Conservation (phyloP, 2,888 invertebrate species). For the Luffia ferchaultella region DNA sequence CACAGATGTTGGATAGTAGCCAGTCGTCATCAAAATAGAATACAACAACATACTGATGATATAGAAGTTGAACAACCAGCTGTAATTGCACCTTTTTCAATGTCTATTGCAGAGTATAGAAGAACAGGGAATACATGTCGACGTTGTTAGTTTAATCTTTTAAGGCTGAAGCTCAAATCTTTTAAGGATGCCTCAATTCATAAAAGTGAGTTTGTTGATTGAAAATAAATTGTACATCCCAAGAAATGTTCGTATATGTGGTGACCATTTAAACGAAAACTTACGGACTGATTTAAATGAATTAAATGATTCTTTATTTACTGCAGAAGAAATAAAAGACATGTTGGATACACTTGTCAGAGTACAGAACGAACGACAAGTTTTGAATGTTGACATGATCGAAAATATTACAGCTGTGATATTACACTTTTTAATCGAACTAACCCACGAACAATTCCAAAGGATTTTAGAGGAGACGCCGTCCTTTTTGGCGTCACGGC, state of each 20-base stretch:
- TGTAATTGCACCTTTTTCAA: not conserved
- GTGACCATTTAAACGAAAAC: not conserved
- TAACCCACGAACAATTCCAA: not conserved
- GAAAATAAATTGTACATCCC: conserved; percentile 1
- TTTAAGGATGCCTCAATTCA: conserved; percentile 2
- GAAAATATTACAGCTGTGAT: not conserved
- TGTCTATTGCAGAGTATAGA: conserved; percentile 1
- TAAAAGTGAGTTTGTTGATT: not conserved
- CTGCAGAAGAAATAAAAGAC: not conserved
- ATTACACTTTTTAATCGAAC: not conserved
- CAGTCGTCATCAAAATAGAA: conserved; percentile 6
- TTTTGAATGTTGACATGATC: not conserved
- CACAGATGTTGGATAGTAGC: conserved; percentile 9
- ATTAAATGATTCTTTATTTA: not conserved
- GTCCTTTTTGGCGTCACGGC: not conserved
- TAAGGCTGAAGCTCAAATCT: not conserved
- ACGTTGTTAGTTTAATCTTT: not conserved
- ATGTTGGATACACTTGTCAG: not conserved
- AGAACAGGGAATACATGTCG: conserved; percentile 1
- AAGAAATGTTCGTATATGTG: not conserved
- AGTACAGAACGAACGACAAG: not conserved
- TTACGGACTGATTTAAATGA: not conserved
- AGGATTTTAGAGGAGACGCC: not conserved
- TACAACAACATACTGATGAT: not conserved
- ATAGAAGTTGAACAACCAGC: conserved; percentile 1